Evolutionary conservation across 2,888 invertebrate species (phyloP), one percentile per base, ranked within the genome.

Genomic region (Hirtodrosophila confusa): DNA sequence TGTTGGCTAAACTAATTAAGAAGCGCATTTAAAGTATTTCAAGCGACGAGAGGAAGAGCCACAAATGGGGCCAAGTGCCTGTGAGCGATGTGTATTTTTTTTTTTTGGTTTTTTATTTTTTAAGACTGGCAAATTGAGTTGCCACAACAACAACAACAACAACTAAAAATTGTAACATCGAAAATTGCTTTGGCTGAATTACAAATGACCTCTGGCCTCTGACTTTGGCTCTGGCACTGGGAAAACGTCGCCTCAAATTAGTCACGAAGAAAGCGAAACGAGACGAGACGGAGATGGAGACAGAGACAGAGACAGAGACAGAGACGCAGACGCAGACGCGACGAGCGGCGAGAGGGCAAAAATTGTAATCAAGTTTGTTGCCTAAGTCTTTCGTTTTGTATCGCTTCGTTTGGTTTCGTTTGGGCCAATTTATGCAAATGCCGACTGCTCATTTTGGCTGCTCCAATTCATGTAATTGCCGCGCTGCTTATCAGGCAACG

Each of bases 391-490:
- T 75, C 69, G 47, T 69, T 72, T 63, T 33, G 45, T 10, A 17
- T 17, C 17, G 17, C 17, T 17, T 17, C 17, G 17, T 76, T 76
- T 56, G 48, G 47, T 63, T 72, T 61, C 41, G 54, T 49, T 76
- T 53, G 50, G 65, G 55, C 66, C 82, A 82, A 85, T 79, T 82
- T 82, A 82, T 82, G 82, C 85, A 82, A 82, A 84, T 80, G 69
- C 75, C 84, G 69, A 84, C 70, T 68, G 69, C 47, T 33, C n/a
- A 40, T 45, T 54, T 41, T 45, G 51, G 66, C 72, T 83, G 80
- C 80, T 80, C 84, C 80, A 84, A 66, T 80, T 80, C 73, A 73
- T 80, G 80, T 80, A 80, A 80, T 80, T 80, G 80, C 84, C 80
- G 72, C 84, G 51, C 50, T 63, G 77, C 68, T 78, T 78, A 78